Percentiles rank a stretch among this genome's conserved stretches.
These are phyloP conservation scores for Poeciliopsis occidentalis DNA, from an alignment of 2,113 vertebrate genomes.

Conservation along the genomic window DNA sequence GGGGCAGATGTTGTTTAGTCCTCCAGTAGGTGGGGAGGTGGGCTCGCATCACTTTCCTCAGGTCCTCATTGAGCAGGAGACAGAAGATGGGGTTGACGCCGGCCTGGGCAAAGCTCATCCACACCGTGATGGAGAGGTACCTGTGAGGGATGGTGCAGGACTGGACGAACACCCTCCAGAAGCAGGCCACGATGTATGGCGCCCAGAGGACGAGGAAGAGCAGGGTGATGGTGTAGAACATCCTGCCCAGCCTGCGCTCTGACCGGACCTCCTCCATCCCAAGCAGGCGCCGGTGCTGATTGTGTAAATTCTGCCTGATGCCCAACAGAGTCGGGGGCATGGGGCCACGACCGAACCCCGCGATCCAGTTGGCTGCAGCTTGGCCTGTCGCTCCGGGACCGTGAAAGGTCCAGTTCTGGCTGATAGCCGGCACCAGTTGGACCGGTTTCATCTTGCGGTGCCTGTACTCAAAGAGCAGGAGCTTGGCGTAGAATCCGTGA, in stretches of 20 bases:
- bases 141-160: constrained; percentile 88
- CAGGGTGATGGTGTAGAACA: constrained; percentile 95
- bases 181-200: constrained; percentile 93
- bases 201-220: constrained; percentile 94
- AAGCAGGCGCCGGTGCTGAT: constrained; percentile 89
- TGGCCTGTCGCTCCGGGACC: constrained; percentile 93
- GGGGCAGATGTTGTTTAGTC: constrained; percentile 91
- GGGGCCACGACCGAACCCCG: constrained; percentile 91
- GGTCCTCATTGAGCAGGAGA: constrained; percentile 93
- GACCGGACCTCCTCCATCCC: constrained; percentile 95
- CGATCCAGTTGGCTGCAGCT: constrained; percentile 95
- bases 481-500: constrained; percentile 93
- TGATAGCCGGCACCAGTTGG: constrained; percentile 93
- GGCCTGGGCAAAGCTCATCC: constrained; percentile 96
- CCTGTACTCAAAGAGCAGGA: constrained; percentile 92
- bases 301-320: constrained; percentile 92
- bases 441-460: constrained; percentile 96
- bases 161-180: constrained; percentile 94
- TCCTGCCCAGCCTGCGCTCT: constrained; percentile 91
- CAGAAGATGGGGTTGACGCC: constrained; percentile 94
- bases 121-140: constrained; percentile 92
- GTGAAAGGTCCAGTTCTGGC: constrained; percentile 97
- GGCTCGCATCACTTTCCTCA: constrained; percentile 91
- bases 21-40: constrained; percentile 91
- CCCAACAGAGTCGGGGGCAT: constrained; percentile 93